A percentile compares a stretch with the other conserved stretches of the same genome.
Evolutionary conservation across 2,888 invertebrate genomes (phyloP).

Genomic region (Dastarcus helophoroides): DNA sequence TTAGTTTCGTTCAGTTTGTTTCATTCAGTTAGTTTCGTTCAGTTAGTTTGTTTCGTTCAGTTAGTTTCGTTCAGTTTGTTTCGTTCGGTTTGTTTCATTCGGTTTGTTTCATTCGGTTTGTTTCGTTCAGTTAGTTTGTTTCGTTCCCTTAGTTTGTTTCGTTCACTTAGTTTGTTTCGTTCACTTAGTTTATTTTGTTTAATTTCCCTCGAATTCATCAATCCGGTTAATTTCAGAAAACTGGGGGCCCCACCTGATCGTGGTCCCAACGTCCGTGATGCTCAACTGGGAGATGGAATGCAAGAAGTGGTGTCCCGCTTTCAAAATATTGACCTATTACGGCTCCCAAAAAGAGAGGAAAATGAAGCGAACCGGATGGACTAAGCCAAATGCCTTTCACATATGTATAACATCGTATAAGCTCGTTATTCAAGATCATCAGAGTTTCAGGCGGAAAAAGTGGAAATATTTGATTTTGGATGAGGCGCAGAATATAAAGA

Average conservation of each 20-base stretch:
- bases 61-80: too few relatives aligned
- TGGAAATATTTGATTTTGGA: conserved; percentile 98
- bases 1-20: too few relatives aligned
- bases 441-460: conserved; percentile 90
- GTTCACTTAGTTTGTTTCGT: too few relatives aligned
- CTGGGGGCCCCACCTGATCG: conserved; percentile 98
- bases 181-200: too few relatives aligned
- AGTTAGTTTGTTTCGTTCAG: too few relatives aligned
- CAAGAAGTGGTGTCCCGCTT: conserved; percentile 99
- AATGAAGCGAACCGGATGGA: conserved; percentile 88
- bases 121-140: too few relatives aligned
- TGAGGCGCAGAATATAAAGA: conserved; percentile 99
- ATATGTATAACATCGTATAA: conserved; percentile 98
- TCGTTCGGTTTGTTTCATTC: too few relatives aligned
- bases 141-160: too few relatives aligned
- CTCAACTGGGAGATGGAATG: conserved; percentile 99
- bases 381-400: conserved; percentile 96
- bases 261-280: conserved; percentile 99
- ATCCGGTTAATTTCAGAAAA: conserved; percentile 53
- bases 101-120: too few relatives aligned
- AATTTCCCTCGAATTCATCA: too few relatives aligned
- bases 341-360: conserved; percentile 93
- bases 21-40: too few relatives aligned
- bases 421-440: conserved; percentile 96
- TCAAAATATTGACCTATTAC: conserved; percentile 97